A percentile compares a stretch with the other conserved stretches of the same genome.
Evolutionary conservation across 2,888 invertebrate genomes (phyloP).

Genomic region (Acanthosoma haemorrhoidale): DNA sequence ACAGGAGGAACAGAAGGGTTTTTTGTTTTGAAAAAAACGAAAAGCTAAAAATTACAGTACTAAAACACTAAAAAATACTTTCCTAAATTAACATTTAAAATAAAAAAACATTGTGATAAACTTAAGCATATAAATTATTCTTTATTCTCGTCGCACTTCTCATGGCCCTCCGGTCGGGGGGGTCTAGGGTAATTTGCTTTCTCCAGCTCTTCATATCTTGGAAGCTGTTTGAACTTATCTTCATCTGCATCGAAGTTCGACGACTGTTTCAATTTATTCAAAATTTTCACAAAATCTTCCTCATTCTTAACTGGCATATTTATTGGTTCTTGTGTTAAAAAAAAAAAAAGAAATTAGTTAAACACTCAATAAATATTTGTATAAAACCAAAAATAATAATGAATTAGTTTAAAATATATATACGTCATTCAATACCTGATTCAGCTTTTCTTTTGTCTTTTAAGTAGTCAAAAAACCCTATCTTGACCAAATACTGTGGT

Average conservation of each 20-base stretch:
- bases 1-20: no score
- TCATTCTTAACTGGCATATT: neutral
- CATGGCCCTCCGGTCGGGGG: neutral
- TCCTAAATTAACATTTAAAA: no score
- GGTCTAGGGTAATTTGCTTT: neutral
- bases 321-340: neutral
- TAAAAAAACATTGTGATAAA: no score
- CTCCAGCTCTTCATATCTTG: neutral
- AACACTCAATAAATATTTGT: no score
- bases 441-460: neutral
- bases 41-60: no score
- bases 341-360: neutral
- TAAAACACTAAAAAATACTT: no score
- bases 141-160: neutral
- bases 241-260: neutral
- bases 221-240: neutral
- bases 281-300: neutral
- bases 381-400: no score
- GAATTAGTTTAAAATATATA: no score
- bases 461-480: slow-evolving; percentile 24
- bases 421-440: no score
- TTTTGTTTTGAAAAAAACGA: no score
- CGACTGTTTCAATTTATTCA: neutral
- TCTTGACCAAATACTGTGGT: slow-evolving; percentile 27
- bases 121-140: no score